Evolutionary conservation across 2,113 vertebrate species (phyloP).

Genomic region (Hoplias malabaricus): DNA sequence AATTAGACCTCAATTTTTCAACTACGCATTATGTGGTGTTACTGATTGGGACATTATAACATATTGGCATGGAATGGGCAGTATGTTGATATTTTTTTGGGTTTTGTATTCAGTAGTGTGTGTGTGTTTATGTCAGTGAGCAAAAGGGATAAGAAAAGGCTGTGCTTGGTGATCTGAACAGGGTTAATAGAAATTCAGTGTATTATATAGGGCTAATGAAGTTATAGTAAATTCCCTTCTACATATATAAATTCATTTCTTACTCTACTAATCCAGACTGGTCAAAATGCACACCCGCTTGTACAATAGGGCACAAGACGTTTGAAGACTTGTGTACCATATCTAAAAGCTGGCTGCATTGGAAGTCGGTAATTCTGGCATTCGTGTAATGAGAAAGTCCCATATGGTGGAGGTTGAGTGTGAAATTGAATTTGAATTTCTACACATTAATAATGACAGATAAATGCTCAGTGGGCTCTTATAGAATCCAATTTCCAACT

Average conservation of each 20-base stretch:
- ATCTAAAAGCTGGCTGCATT: constrained; percentile 24
- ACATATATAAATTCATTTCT: constrained; percentile 30
- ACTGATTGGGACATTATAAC: not conserved
- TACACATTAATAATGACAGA: not conserved
- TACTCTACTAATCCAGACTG: constrained; percentile 10
- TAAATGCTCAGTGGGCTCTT: too few relatives aligned
- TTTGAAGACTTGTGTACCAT: not conserved
- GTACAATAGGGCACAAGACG: not conserved
- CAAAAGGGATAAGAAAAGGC: too few relatives aligned
- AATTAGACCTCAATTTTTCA: not conserved
- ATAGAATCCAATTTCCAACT: too few relatives aligned
- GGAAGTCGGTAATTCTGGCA: constrained; percentile 16
- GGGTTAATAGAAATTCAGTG: constrained; percentile 1
- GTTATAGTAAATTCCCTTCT: constrained; percentile 27
- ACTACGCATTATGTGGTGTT: not conserved
- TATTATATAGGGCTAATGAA: constrained; percentile 21
- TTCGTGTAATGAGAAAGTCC: constrained; percentile 4
- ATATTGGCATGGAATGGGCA: not conserved
- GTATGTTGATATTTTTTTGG: not conserved
- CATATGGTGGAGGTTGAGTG: not conserved
- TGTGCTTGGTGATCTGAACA: constrained; percentile 13
- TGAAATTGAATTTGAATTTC: too few relatives aligned
- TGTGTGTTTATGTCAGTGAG: not conserved
- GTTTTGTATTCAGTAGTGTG: not conserved
- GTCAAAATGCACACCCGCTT: not conserved